Base-by-base conservation (phyloP, 2,888 invertebrate genomes). In the Papilio gigon region DNA sequence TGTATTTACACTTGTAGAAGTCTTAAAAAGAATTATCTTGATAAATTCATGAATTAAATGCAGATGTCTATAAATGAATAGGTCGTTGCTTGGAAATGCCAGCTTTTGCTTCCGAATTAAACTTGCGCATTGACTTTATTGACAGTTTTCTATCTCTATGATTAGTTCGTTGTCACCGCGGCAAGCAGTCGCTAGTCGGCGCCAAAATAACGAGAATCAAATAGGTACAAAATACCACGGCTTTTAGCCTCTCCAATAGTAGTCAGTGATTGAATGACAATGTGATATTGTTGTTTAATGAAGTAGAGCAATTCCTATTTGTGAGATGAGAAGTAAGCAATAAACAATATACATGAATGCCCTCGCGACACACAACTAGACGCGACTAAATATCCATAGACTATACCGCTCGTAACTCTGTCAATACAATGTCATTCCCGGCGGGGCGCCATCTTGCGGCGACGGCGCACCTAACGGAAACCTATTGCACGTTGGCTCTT, bases 371-470 rank as follows among this genome's bases (percentile, higher is more conserved):
- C 20, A 60, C 35, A 17, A 40, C 2, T 17, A 60, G 25, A 60
- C 40, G 40, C 40, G n/a, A 25, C 37, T 27, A 40, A 60, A 40
- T 60, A 65, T 44, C 30, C 25, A 47, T 47, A 47, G 35, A 65
- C 58, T 33, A 22, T 66, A 35, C 35, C 35, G 17, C 60, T 47
- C 65, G 42, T 66, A 66, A 66, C 47, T 59, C 59, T 66, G 66
- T 66, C 66, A 66, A 64, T 64, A 37, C 56, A n/a, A 33, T 25
- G 47, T 20, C 37, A 35, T 25, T 25, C 59, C 35, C 59, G 44
- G 42, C 47, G 35, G 66, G 65, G 65, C 44, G 65, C 42, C 59
- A 20, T 25, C 17, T 11, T 33, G 65, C 33, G 58, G 22, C 35
- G 17, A 17, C 64, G 11, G 42, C 40, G 56, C n/a, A 30, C 58